Base-by-base conservation (phyloP, 2,888 invertebrate species). In the Cerastoderma edule region DNA sequence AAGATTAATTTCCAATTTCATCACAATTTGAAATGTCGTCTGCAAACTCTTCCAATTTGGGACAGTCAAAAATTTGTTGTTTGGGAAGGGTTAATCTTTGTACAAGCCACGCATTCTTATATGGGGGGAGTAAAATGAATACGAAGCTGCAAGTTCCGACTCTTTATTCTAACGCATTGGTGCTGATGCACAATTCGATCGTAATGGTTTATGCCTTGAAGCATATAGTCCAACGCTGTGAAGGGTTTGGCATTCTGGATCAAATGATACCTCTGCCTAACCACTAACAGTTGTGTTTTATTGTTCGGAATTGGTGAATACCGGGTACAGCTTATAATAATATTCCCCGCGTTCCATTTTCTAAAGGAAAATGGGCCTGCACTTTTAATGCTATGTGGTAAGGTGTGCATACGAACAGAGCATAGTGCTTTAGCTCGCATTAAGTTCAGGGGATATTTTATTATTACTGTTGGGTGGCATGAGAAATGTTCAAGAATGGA, bases 271-370 rank as follows among this genome's bases (percentile, higher is more conserved):
- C 16, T 22, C n/a, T 50, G 50, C 22, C 50, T 2, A 2, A 4
- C 50, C 24, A 50, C n/a, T 50, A n/a, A 8, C 13, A 5, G 6
- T 50, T 50, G n/a, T 50, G 50, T 50, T 50, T 50, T 50, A 50
- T 50, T 50, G 50, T 50, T 50, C n/a, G 10, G 50, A 50, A 27
- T 2, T 50, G 50, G 50, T n/a, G 16, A 27, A n/a, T 10, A 50
- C 10, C 50, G 22, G 10, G 50, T 50, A 50, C 50, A 27, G n/a
- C 24, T 50, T 27, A 50, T 50, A 50, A 50, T 50, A 24, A 50
- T 50, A 5, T 50, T 50, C 50, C 10, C 50, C 24, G 10, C 24
- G 50, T 50, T 50, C 50, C 50, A 50, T 50, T 50, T 50, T 39
- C 39, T 39, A 39, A 39, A 39, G 39, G 10, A 16, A 39, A 39